Base-by-base conservation (phyloP, 2,888 invertebrate genomes). In the Ischnus inquisitorius region DNA sequence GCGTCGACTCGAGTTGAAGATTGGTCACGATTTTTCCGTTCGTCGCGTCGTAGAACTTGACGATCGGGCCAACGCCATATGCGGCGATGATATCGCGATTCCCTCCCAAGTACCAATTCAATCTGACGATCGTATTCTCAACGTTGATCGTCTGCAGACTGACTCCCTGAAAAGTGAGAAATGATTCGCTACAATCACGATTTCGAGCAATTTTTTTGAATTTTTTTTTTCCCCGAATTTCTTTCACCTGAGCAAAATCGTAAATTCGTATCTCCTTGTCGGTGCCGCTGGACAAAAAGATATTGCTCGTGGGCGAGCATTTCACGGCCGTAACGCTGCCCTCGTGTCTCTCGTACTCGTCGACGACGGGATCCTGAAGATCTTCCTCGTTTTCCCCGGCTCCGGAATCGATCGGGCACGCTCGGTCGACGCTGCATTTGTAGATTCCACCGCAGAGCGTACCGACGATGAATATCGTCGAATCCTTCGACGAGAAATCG, bases 361-460 rank as follows among this genome's bases (percentile, higher is more conserved):
- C 90, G 74, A 92, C 83, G 10, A 93, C 92, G 22, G 93, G 93
- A 87, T 93, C 93, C 28, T 90, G 87, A 46, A 78, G 39, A 3
- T 46, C 64, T 82, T 68, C 28, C n/a, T 76, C 77, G 28, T 78
- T 60, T 14, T 81, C 51, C 0, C 1, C 57, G 2, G 19, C 54
- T 3, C 41, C 78, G 3, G 41, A 25, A 46, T 84, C 84, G 41
- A 93, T 87, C 8, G 91, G 84, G 39, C 81, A 86, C 0, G 88
- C 84, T 6, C 88, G 88, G 79, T 93, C 91, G 25, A 91, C 84
- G 60, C 89, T 91, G 79, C 93, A 93, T 79, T 93, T 93, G 48
- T 93, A 93, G 65, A 93, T 86, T 39, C 93, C 93, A 65, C 93
- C 93, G 34, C 93, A 93, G 14, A 92, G 84, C 46, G 93, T 93